A percentile compares a stretch with the other conserved stretches of the same genome.
Conservation (phyloP, 2,888 invertebrate genomes). For the Deilephila elpenor region DNA sequence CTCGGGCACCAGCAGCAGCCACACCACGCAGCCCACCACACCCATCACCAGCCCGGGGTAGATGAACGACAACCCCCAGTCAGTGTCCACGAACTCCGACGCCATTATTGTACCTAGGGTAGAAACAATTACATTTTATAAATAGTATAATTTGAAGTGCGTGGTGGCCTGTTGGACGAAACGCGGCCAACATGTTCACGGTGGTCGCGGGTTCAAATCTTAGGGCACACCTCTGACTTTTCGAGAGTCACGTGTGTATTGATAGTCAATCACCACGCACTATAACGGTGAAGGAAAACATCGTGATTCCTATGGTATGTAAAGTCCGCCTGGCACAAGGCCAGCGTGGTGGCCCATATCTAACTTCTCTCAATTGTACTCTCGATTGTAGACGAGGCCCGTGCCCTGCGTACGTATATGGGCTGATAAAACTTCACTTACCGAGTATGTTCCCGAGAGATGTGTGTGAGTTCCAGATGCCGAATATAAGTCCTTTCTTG, state of each 20-base stretch:
- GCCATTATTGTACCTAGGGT: conserved; percentile 90
- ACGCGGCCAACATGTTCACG: no score
- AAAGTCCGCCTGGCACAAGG: not conserved
- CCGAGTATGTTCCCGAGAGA: conserved; percentile 98
- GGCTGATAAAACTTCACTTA: conserved; percentile 43
- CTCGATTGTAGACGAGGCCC: not conserved
- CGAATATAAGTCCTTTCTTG: conserved; percentile 96
- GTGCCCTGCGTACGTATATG: no score
- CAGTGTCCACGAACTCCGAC: conserved; percentile 91
- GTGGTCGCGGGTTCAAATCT: no score
- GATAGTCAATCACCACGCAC: no score
- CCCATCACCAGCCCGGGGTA: conserved; percentile 94
- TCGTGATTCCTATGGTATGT: no score
- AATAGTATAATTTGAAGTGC: no score
- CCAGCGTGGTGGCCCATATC: not conserved
- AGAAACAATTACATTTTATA: not conserved
- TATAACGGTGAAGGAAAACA: no score
- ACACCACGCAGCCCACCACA: conserved; percentile 88
- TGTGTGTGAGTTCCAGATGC: conserved; percentile 98
- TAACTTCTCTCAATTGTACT: no score
- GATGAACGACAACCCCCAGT: conserved; percentile 97
- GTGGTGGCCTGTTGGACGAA: no score
- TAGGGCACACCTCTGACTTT: no score
- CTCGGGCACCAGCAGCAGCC: conserved; percentile 93
- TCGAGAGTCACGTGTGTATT: no score